Conservation (phyloP, 2,797 vertebrate species). For the Odontamblyopus lacepedii region DNA sequence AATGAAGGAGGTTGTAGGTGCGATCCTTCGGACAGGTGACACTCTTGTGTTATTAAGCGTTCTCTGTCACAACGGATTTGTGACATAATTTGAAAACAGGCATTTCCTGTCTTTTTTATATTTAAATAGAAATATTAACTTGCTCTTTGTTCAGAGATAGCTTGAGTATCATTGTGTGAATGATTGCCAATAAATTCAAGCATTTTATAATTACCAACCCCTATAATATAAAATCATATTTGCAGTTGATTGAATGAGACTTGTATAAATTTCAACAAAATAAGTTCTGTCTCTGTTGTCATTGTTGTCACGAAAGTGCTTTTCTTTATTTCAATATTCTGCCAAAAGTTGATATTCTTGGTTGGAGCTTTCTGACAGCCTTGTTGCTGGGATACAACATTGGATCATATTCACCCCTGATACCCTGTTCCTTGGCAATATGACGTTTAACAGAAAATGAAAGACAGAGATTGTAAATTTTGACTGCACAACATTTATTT, state of each 20-base stretch:
- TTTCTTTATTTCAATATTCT: constrained; percentile 1
- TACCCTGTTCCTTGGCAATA: constrained; percentile 11
- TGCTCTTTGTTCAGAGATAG: too few relatives aligned
- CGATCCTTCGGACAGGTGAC: not conserved
- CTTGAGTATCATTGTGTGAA: not conserved
- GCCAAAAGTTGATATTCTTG: constrained; percentile 22
- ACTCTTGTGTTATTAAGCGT: not conserved
- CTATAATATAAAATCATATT: not conserved
- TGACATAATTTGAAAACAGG: not conserved
- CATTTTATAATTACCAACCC: not conserved
- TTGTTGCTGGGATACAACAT: constrained; percentile 52
- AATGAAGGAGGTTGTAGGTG: not conserved
- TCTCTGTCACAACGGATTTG: not conserved
- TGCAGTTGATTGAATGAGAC: not conserved
- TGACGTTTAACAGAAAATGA: constrained; percentile 3
- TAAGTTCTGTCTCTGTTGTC: not conserved
- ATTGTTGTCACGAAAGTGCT: not conserved
- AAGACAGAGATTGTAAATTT: not conserved
- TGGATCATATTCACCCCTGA: constrained; percentile 40
- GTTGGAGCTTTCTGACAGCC: constrained; percentile 34
- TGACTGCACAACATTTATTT: not conserved
- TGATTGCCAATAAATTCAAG: not conserved
- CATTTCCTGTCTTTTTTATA: not conserved
- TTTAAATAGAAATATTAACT: too few relatives aligned
- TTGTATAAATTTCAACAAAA: not conserved